Evolutionary conservation across 2,888 invertebrate species (phyloP), one percentile per base, ranked within the genome.

Genomic region (Cataglyphis albicans): DNA sequence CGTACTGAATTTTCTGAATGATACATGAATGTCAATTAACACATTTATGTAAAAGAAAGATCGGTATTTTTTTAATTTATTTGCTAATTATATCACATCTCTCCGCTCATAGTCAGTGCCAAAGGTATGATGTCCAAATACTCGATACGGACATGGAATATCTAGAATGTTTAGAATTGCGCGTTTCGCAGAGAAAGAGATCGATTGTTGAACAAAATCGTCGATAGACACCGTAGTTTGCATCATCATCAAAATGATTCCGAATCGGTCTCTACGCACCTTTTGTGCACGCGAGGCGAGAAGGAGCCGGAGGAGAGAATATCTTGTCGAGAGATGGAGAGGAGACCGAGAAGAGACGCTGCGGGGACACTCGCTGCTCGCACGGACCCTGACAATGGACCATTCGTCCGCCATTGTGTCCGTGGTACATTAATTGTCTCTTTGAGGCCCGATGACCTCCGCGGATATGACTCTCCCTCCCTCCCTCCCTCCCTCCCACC

Each of bases 381-480:
- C 86, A 87, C 87, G 73, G 78, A 35, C 87, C 88, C 91, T 90
- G 93, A 93, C 92, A 92, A 93, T 93, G 90, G 92, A 81, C 89
- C 88, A 91, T 92, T 92, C 91, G 90, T 89, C 86, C 90, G 89
- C 90, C 91, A 93, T 93, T 93, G 92, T 93, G 91, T 88, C 89
- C 89, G 89, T 90, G 90, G 91, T 92, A 91, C 93, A 93, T 93
- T 93, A 93, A 93, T 93, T 93, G 93, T 93, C 92, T 92, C 93
- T 93, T 93, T 93, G 92, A 93, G 89, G 90, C 90, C 88, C 89
- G 91, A 93, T 93, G 92, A 93, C 92, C 93, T 92, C 92, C 90
- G 91, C 89, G 90, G 89, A 86, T 87, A 90, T 83, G 87, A 84
- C 73, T 82, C 59, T 67, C 59, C 35, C 59, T 35, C 6, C 32